Evolutionary conservation across 2,113 vertebrate genomes (phyloP), one percentile per base, ranked within the genome.

Genomic region (Bostrychus sinensis): DNA sequence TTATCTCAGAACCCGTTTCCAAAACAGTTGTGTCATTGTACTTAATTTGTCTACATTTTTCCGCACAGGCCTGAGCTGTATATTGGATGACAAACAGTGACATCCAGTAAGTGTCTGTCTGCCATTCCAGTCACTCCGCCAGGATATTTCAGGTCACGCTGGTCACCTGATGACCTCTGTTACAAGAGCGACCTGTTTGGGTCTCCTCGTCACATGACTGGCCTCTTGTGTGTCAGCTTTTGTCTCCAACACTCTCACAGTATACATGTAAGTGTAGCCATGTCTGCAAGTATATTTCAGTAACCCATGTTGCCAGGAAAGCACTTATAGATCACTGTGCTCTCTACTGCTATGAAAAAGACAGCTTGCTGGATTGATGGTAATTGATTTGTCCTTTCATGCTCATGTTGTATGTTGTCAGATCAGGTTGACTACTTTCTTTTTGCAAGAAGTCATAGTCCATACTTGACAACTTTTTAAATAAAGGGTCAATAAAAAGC

Each of bases 111-210:
- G 11, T 11, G 5, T 22, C 2, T 2, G 67, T 37, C 1, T 25
- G 55, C 16, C 26, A 51, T 69, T 28, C 25, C 28, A 5, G 46
- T 51, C 66, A 61, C 16, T 37, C n/a, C 1, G 36, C 0, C 2
- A 53, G 36, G 45, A 13, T 41, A 70, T 48, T 22, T 54, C 13
- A 36, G 45, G 56, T 67, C 48, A 75, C 25, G 13, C 32, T 32
- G 37, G 50, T 81, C 59, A 66, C 43, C 48, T 37, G 56, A 72
- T 34, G 57, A 71, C 46, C 53, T 62, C 55, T 34, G 25, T 70
- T 70, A 66, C 69, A 73, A 79, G 78, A 77, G 82, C 43, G 11
- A 41, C 37, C 39, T 55, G 36, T 45, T 65, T 8, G 22, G 23
- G 1, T 5, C 22, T 42, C 48, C 56, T 65, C 36, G 26, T 48